Base-by-base conservation (phyloP, 2,113 vertebrate genomes). In the Catharus fuscescens region DNA sequence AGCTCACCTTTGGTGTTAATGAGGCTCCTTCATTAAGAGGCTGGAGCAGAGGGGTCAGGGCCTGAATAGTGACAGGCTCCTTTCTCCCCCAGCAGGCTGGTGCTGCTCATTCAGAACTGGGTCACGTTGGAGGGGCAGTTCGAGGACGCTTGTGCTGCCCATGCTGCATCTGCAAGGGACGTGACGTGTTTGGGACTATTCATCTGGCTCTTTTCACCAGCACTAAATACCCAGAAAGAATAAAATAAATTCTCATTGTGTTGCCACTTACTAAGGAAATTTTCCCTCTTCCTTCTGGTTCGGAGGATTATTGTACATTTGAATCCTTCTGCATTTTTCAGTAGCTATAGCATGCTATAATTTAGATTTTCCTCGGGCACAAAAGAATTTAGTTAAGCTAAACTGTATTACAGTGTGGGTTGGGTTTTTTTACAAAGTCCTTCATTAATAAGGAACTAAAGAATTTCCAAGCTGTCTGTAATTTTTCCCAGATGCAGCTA, bases 401-500 rank as follows among this genome's bases (percentile, higher is more conserved):
- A 95, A 93, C 69, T 74, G 48, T 86, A 66, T 94, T 86, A 70
- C 54, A 86, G 83, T 45, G 82, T 74, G 82, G 57, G 56, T 9
- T 57, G 66, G 18, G 6, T 18, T 53, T 88, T 90, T 73, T 18
- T 53, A 50, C 44, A n/a, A 80, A 93, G 92, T 83, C 90, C 90
- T 92, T 83, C 95, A 90, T 92, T 97, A 96, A 96, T 93, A 95
- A 72, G 48, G 72, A 92, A 60, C 79, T 86, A 73, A 93, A 94
- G 95, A 81, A 92, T 88, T 93, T 95, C 88, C 93, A 90, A 94
- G 95, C 96, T 94, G 92, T 80, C 92, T 88, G 47, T 95, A 96
- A 96, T 96, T 97, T 95, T 92, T 90, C 95, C 94, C 93, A 97
- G 95, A 96, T 97, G 92, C 90, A 95, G 92, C 92, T 95, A 77